Evolutionary conservation across 64 coral and sea anemone genomes (phyloP).

Genomic region (Pocillopora verrucosa): DNA sequence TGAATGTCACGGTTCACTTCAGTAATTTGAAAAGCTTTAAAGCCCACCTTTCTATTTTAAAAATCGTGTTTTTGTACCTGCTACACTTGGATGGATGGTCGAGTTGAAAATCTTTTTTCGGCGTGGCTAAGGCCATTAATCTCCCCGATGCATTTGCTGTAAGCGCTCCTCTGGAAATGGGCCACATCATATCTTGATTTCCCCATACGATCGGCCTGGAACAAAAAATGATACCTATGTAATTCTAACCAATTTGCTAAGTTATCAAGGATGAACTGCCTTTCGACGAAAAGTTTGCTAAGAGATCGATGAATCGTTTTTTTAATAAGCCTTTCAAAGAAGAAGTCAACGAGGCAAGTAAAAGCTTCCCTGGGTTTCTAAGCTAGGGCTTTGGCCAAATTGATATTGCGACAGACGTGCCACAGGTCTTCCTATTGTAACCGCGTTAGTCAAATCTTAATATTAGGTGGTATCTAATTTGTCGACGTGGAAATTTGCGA

Average conservation of each 20-base stretch:
- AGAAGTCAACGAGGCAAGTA: no score
- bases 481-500: no score
- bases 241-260: neutral
- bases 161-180: constrained; percentile 35
- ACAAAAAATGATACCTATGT: neutral
- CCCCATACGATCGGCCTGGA: constrained; percentile 70
- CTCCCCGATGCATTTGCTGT: constrained; percentile 41
- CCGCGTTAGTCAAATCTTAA: no score
- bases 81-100: constrained; percentile 54
- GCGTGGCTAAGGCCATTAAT: constrained; percentile 48
- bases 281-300: no score
- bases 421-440: no score
- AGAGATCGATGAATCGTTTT: no score
- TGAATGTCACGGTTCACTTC: neutral
- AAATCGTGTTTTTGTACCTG: neutral
- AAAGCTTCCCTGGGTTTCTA: no score
- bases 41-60: neutral
- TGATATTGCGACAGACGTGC: no score
- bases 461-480: no score
- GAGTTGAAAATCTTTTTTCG: constrained; percentile 61
- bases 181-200: constrained; percentile 58
- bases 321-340: neutral
- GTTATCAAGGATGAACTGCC: neutral
- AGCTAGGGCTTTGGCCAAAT: no score
- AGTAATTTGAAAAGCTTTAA: neutral